These are phyloP conservation scores for Amazona guildingii DNA, from an alignment of 2,113 vertebrate genomes.

Conservation along the genomic window DNA sequence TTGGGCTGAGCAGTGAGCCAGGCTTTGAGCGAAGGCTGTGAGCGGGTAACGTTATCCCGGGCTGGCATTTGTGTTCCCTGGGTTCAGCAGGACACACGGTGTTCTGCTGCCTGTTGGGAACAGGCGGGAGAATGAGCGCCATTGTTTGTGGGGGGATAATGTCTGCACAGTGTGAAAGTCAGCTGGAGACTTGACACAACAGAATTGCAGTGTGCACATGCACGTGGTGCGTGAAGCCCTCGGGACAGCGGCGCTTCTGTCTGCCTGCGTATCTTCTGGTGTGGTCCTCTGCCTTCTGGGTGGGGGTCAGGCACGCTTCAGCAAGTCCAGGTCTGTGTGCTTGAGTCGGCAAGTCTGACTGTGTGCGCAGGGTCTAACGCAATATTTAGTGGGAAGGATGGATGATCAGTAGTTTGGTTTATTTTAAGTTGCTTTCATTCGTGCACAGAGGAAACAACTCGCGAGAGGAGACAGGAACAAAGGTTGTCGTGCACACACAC, in stretches of 20 bases:
- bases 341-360: neutral
- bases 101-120: neutral
- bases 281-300: neutral
- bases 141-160: slow-evolving; percentile 46
- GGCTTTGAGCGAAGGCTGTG: neutral
- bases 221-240: neutral
- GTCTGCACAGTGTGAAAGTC: slow-evolving; percentile 1
- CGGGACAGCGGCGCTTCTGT: neutral
- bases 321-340: neutral
- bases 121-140: neutral
- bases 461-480: neutral
- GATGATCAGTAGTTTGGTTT: neutral
- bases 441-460: rapidly evolving
- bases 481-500: neutral
- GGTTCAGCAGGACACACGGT: neutral
- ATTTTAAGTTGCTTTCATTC: neutral
- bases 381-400: neutral
- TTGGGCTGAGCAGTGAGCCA: neutral
- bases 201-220: neutral
- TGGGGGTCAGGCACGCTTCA: neutral
- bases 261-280: neutral
- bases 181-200: slow-evolving; percentile 16
- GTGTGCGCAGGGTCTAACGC: rapidly evolving
- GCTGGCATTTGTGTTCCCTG: neutral
- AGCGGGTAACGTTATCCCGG: neutral